Evolutionary conservation across 2,888 invertebrate species (phyloP), one percentile per base, ranked within the genome.

Genomic region (Gymnoscelis rufifasciata): DNA sequence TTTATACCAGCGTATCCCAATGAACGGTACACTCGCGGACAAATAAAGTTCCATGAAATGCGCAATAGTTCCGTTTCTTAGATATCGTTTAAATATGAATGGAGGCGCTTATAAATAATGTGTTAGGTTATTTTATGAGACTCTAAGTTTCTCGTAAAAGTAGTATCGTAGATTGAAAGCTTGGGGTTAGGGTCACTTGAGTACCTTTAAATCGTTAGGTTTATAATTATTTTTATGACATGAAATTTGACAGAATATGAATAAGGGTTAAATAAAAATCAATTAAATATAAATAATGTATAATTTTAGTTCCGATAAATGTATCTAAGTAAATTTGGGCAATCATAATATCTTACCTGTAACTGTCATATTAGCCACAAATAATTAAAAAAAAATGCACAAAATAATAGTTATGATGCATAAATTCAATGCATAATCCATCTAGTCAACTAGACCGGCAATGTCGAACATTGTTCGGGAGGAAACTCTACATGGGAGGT

Each of bases 401-500:
- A n/a, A n/a, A n/a, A n/a, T n/a, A n/a, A n/a, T n/a, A n/a, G n/a
- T n/a, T n/a, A n/a, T n/a, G n/a, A n/a, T n/a, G n/a, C n/a, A n/a
- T n/a, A n/a, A n/a, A n/a, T n/a, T n/a, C n/a, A n/a, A n/a, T n/a
- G n/a, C n/a, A n/a, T n/a, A n/a, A n/a, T n/a, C n/a, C n/a, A n/a
- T n/a, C n/a, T n/a, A n/a, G n/a, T n/a, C n/a, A n/a, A n/a, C n/a
- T n/a, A n/a, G n/a, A n/a, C n/a, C n/a, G n/a, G n/a, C n/a, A n/a
- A n/a, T n/a, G n/a, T n/a, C n/a, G n/a, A n/a, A n/a, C n/a, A n/a
- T n/a, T n/a, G n/a, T n/a, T n/a, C n/a, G n/a, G n/a, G n/a, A n/a
- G n/a, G 55, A 52, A 48, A 54, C 54, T 59, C 57, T 56, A n/a
- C 57, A 59, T 60, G 56, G 56, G 56, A 28, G 59, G 62, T 66